phyloP scores from a whole-genome alignment of 2,888 invertebrate genomes.

The Plusia festucae region DNA sequence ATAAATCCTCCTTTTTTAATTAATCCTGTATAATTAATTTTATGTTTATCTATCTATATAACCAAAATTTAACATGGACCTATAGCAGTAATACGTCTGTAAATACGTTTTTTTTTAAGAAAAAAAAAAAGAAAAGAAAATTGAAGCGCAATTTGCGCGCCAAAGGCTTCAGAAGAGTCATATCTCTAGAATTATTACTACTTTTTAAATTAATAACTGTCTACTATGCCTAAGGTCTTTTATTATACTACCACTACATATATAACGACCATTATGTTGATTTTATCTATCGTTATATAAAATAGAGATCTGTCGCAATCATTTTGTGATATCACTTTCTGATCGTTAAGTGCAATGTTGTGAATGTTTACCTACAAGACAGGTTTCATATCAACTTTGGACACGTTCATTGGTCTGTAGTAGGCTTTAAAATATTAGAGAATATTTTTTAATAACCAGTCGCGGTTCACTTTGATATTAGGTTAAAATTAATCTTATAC shows the following conservation, averaged over 20 bases:
- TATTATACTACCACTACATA: not conserved
- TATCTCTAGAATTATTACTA: too few species aligned
- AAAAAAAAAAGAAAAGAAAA: too few species aligned
- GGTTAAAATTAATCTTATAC: too few species aligned
- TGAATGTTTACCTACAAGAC: conserved; percentile 1
- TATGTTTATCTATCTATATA: too few species aligned
- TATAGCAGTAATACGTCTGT: too few species aligned
- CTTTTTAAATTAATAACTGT: not conserved
- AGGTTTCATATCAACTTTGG: conserved; percentile 1
- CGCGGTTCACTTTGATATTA: conserved; percentile 1
- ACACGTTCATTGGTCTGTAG: not conserved
- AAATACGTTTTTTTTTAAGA: too few species aligned
- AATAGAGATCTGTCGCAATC: conserved; percentile 1
- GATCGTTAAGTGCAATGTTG: conserved; percentile 4
- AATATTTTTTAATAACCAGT: not conserved
- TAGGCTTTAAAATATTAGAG: not conserved
- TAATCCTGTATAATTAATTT: too few species aligned
- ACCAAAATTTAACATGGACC: too few species aligned
- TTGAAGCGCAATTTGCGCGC: not conserved
- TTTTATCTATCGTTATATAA: not conserved
- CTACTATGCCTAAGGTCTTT: not conserved
- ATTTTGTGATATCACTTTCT: conserved; percentile 5
- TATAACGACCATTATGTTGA: not conserved
- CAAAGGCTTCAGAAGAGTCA: too few species aligned
- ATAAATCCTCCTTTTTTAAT: too few species aligned